Conservation (phyloP, 2,797 vertebrate species). For the Helarctos malayanus region DNA sequence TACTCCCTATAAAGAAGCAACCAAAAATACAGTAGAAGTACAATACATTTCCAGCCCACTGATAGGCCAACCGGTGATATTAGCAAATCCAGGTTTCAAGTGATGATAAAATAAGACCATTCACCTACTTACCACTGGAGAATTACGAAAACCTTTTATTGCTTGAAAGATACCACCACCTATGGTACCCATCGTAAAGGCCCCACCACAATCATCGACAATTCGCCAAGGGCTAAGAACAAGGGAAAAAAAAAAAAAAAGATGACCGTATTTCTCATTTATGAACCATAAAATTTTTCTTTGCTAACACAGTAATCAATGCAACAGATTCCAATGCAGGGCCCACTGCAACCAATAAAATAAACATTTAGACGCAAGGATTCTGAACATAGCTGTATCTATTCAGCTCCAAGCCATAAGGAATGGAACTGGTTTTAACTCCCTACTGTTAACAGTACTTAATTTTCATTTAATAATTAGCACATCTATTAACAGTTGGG, state of each 20-base stretch:
- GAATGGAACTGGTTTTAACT: not conserved
- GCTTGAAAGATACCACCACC: constrained; percentile 98
- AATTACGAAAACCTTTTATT: constrained; percentile 97
- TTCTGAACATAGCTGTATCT: not conserved
- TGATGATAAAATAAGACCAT: not conserved
- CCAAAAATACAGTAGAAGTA: not conserved
- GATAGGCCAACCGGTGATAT: rapidly evolving
- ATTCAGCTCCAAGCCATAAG: not conserved
- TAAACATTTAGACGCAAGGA: not conserved
- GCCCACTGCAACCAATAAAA: no score
- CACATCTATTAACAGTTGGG: not conserved
- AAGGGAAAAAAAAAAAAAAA: not conserved
- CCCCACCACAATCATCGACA: constrained; percentile 98
- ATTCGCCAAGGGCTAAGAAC: constrained; percentile 96
- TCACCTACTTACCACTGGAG: constrained; percentile 94
- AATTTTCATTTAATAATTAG: not conserved
- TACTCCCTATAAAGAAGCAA: constrained; percentile 91
- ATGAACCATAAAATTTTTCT: not conserved
- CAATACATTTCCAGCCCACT: not conserved
- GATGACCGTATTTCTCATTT: not conserved
- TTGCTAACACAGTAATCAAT: not conserved
- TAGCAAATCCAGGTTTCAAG: not conserved
- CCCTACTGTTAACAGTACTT: not conserved
- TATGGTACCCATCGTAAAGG: constrained; percentile 98
- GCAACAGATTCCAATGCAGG: not conserved